These are phyloP conservation scores for Hyla sarda DNA, from an alignment of 2,113 vertebrate genomes.

Conservation along the genomic window DNA sequence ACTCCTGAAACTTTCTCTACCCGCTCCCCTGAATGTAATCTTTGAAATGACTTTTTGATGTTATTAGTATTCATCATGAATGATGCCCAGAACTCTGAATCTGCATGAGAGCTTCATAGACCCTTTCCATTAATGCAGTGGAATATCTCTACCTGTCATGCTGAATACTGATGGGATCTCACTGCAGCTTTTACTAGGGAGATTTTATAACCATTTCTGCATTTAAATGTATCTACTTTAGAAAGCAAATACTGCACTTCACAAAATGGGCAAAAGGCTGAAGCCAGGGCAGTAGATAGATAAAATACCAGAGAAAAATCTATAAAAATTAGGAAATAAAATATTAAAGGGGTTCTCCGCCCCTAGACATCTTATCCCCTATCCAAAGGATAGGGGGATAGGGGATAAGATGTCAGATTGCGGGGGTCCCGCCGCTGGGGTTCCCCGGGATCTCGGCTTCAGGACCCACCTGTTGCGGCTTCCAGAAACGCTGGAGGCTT, in stretches of 20 bases:
- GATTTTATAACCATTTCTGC: slow-evolving; percentile 48
- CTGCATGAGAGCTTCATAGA: slow-evolving; percentile 48
- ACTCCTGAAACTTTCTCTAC: slow-evolving; percentile 36
- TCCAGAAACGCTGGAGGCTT: too few species aligned
- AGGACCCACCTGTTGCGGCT: too few species aligned
- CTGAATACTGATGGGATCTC: slow-evolving; percentile 57
- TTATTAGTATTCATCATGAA: slow-evolving; percentile 56
- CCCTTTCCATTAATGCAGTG: slow-evolving; percentile 49
- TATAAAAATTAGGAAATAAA: not conserved
- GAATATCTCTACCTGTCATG: slow-evolving; percentile 45
- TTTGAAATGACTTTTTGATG: slow-evolving; percentile 57
- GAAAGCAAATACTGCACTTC: not conserved
- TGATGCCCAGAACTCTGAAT: slow-evolving; percentile 49
- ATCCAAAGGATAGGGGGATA: too few species aligned
- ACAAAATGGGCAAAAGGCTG: not conserved
- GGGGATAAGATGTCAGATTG: too few species aligned
- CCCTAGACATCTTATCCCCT: too few species aligned
- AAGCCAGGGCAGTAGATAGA: not conserved
- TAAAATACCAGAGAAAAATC: not conserved
- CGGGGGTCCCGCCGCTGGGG: too few species aligned
- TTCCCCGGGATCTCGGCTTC: too few species aligned
- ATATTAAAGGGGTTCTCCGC: too few species aligned
- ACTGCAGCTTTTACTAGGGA: slow-evolving; percentile 27
- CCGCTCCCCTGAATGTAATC: slow-evolving; percentile 48
- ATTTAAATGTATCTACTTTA: slow-evolving; percentile 29